Percentiles rank a stretch among this genome's conserved stretches.
Evolutionary conservation across 2,797 vertebrate species (phyloP).

Genomic region (Hybognathus amarus): DNA sequence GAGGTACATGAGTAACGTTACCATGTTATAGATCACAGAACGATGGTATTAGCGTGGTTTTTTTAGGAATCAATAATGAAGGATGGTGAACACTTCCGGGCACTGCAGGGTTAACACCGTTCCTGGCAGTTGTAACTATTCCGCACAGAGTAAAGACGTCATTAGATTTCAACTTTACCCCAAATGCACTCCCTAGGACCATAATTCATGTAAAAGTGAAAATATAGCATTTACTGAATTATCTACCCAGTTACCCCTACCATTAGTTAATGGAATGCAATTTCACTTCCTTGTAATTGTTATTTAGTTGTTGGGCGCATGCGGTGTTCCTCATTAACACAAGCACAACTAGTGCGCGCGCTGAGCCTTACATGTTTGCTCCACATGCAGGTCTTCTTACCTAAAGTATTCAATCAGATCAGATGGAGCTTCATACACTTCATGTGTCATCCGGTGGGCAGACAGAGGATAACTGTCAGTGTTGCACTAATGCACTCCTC

Average conservation of each 20-base stretch:
- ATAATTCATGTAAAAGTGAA: not conserved
- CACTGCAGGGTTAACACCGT: not conserved
- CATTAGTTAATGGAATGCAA: too few relatives aligned
- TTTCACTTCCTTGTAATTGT: constrained; percentile 4
- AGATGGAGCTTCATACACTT: not conserved
- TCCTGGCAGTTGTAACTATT: not conserved
- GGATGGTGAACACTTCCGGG: not conserved
- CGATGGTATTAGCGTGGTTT: not conserved
- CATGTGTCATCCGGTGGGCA: not conserved
- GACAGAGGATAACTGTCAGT: not conserved
- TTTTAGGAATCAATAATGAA: not conserved
- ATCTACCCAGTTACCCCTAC: not conserved
- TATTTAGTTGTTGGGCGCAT: not conserved
- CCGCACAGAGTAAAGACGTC: not conserved
- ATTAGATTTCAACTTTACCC: constrained; percentile 29
- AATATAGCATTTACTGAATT: not conserved
- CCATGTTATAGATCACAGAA: not conserved
- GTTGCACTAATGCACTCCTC: too few relatives aligned
- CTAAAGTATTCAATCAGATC: not conserved
- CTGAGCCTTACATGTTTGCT: not conserved
- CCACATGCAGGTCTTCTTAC: constrained; percentile 2
- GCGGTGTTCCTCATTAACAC: not conserved
- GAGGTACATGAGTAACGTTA: not conserved
- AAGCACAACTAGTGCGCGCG: not conserved
- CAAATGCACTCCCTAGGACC: not conserved